phyloP scores from a whole-genome alignment of 2,113 vertebrate species.

The Phocoena sinus region DNA sequence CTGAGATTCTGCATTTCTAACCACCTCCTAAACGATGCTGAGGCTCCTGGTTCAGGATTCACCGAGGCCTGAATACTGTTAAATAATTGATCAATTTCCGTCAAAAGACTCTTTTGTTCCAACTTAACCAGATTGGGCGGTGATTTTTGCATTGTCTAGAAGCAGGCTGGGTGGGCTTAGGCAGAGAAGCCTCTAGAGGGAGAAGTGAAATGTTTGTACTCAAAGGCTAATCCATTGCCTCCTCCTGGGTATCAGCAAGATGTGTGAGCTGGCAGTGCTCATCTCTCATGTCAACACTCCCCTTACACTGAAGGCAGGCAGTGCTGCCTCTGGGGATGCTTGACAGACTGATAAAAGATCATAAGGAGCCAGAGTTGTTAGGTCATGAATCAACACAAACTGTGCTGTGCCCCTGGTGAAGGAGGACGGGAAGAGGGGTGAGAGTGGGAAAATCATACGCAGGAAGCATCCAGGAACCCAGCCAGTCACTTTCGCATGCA shows the following conservation, averaged over 20 bases:
- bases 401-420: neutral
- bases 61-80: neutral
- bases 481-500: neutral
- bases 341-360: neutral
- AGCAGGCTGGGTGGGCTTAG: neutral
- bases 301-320: neutral
- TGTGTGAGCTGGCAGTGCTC: neutral
- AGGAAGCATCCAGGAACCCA: neutral
- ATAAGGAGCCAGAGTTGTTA: neutral
- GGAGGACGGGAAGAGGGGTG: neutral
- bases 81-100: neutral
- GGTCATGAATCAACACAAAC: neutral
- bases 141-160: neutral
- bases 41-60: neutral
- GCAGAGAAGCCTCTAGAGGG: neutral
- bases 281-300: neutral
- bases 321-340: neutral
- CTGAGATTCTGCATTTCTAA: neutral
- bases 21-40: neutral
- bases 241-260: neutral
- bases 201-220: constrained; percentile 34
- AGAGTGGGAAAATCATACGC: neutral
- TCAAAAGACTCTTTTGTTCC: neutral
- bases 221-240: neutral
- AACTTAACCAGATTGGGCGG: neutral